Conservation (phyloP, 2,888 invertebrate genomes). For the Amphipyra tragopoginis region DNA sequence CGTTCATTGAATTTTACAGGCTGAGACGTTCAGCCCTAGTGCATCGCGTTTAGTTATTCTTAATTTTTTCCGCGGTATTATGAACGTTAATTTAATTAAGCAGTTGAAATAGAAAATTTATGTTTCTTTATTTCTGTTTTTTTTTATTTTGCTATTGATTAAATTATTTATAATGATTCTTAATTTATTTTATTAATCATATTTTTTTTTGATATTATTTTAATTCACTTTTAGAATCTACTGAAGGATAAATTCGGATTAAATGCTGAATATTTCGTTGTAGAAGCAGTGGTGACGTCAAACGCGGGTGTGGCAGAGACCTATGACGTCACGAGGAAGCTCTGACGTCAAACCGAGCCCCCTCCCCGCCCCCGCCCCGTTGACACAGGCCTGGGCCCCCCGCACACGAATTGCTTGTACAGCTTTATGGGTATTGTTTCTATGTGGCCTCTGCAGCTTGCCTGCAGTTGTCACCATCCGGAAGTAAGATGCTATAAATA, state of each 20-base stretch:
- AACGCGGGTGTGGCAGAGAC: slow-evolving; percentile 85
- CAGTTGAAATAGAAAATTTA: not conserved
- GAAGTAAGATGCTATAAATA: slow-evolving; percentile 8
- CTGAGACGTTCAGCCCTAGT: slow-evolving; percentile 68
- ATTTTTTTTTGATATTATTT: not conserved
- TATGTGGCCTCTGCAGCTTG: slow-evolving; percentile 63
- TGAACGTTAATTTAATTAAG: slow-evolving; percentile 12
- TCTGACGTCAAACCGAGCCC: slow-evolving; percentile 86
- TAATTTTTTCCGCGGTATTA: slow-evolving; percentile 31
- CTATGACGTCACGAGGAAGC: slow-evolving; percentile 86
- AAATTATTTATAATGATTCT: not conserved
- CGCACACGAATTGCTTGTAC: slow-evolving; percentile 74
- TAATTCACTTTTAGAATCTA: not conserved
- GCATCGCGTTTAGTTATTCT: slow-evolving; percentile 67
- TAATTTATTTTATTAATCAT: not conserved
- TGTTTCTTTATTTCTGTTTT: not conserved
- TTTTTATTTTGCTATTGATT: not conserved
- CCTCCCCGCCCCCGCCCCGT: slow-evolving; percentile 60
- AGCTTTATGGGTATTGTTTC: slow-evolving; percentile 82
- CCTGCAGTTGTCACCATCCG: slow-evolving; percentile 31
- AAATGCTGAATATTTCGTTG: slow-evolving; percentile 53
- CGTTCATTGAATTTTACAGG: slow-evolving; percentile 88
- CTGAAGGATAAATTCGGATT: slow-evolving; percentile 9
- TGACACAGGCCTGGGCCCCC: slow-evolving; percentile 62
- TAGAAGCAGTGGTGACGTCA: slow-evolving; percentile 80